These are phyloP conservation scores for Euleptes europaea DNA, from an alignment of 2,113 vertebrate genomes.

Conservation along the genomic window DNA sequence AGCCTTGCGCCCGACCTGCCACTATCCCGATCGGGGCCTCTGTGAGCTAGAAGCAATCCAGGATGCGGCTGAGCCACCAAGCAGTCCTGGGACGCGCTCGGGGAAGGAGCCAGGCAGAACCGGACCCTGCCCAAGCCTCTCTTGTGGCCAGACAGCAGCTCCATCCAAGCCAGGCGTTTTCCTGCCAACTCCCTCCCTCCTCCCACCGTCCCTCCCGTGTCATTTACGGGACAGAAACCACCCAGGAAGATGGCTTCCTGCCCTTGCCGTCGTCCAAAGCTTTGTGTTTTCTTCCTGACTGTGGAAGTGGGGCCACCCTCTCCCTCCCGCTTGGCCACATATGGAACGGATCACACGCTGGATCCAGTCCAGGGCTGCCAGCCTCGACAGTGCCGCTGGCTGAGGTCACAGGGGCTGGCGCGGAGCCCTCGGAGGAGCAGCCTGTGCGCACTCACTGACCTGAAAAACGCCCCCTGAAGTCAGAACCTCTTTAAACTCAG, in stretches of 20 bases:
- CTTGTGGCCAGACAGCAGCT: background rate
- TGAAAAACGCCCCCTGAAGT: slow-evolving; percentile 66
- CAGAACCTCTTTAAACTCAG: slow-evolving; percentile 25
- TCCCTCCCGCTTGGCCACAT: background rate
- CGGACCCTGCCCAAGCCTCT: background rate
- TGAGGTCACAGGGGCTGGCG: slow-evolving; percentile 28
- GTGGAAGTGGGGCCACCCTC: rapidly evolving
- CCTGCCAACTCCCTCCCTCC: background rate
- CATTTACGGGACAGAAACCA: background rate
- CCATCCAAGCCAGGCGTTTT: background rate
- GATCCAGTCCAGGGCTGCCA: background rate
- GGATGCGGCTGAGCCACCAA: background rate
- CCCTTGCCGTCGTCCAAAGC: rapidly evolving
- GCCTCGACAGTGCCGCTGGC: background rate
- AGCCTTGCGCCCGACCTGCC: background rate
- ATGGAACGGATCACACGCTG: slow-evolving; percentile 39
- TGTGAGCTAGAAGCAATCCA: background rate
- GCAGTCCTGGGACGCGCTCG: background rate
- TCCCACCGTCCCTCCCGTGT: rapidly evolving
- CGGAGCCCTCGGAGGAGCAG: background rate
- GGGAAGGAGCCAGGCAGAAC: slow-evolving; percentile 2
- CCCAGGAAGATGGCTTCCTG: slow-evolving; percentile 21
- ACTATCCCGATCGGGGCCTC: background rate
- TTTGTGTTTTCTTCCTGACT: rapidly evolving
- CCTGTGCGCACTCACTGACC: slow-evolving; percentile 22